Percentiles rank a stretch among this genome's conserved stretches.
Evolutionary conservation across 2,113 vertebrate genomes (phyloP).

Genomic region (Nestor notabilis): DNA sequence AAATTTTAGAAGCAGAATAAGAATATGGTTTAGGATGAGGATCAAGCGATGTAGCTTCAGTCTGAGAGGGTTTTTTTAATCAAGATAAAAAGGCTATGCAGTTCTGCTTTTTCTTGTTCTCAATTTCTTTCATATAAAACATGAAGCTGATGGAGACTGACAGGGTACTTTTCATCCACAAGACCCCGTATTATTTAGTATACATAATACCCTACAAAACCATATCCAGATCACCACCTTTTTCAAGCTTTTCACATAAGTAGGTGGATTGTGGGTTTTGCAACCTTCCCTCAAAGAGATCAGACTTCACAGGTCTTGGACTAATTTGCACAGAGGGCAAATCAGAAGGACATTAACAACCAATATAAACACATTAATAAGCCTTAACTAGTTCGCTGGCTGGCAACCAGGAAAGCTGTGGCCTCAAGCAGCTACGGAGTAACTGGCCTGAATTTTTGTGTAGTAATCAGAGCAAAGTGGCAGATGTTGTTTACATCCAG

Average conservation of each 20-base stretch:
- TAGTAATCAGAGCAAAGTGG: not conserved
- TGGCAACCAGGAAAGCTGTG: not conserved
- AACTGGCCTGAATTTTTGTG: not conserved
- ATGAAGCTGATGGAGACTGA: not conserved
- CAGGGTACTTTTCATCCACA: not conserved
- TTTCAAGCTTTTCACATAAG: not conserved
- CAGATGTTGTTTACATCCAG: slow-evolving; percentile 2
- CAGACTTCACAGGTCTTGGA: not conserved
- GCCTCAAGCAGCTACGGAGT: not conserved
- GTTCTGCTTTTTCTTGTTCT: not conserved
- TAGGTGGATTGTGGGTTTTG: not conserved
- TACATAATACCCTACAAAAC: not conserved
- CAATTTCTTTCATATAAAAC: not conserved
- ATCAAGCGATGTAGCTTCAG: not conserved
- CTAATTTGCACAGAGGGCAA: not conserved
- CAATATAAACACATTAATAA: not conserved
- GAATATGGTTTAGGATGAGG: not conserved
- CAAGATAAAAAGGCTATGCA: not conserved
- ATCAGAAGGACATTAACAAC: not conserved
- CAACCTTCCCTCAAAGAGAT: not conserved
- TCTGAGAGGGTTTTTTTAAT: not conserved
- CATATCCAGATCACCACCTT: not conserved
- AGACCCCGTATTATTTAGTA: not conserved
- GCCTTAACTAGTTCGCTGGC: not conserved
- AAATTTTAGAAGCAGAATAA: not conserved